These are phyloP conservation scores for Drosophila nikananu DNA, from an alignment of 1,140 invertebrate species.

Conservation along the genomic window DNA sequence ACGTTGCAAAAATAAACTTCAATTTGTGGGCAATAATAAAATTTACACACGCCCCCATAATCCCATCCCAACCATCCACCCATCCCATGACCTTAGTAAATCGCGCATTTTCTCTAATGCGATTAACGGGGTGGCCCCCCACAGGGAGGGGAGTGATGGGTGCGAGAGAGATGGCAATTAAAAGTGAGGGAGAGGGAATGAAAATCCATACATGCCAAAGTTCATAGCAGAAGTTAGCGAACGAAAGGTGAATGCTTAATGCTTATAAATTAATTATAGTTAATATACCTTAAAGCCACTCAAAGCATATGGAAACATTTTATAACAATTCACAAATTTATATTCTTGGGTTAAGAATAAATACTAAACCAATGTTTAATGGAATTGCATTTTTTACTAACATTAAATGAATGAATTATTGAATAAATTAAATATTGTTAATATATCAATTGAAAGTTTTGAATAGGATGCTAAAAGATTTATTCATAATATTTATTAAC, in stretches of 20 bases:
- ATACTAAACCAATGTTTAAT: too few species aligned
- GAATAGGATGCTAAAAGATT: too few species aligned
- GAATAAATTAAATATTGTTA: too few species aligned
- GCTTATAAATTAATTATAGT: neutral
- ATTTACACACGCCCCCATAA: constrained; percentile 10
- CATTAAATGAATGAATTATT: too few species aligned
- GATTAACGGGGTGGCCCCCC: constrained; percentile 29
- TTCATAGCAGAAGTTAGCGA: constrained; percentile 48
- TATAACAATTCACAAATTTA: neutral
- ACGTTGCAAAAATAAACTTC: constrained; percentile 16
- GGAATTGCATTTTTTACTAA: too few species aligned
- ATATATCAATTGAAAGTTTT: too few species aligned
- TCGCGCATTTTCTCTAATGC: constrained; percentile 52
- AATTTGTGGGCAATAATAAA: constrained; percentile 37
- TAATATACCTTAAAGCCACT: neutral
- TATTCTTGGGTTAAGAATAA: too few species aligned
- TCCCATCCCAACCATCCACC: constrained; percentile 22
- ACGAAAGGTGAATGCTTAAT: constrained; percentile 45
- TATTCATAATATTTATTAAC: too few species aligned
- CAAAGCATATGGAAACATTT: neutral
- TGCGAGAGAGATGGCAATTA: constrained; percentile 7
- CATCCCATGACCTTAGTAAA: constrained; percentile 23
- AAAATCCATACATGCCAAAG: constrained; percentile 43
- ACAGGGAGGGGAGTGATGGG: neutral
- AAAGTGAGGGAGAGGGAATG: neutral